phyloP scores from a whole-genome alignment of 2,888 invertebrate species.

The Eupsilia transversa region DNA sequence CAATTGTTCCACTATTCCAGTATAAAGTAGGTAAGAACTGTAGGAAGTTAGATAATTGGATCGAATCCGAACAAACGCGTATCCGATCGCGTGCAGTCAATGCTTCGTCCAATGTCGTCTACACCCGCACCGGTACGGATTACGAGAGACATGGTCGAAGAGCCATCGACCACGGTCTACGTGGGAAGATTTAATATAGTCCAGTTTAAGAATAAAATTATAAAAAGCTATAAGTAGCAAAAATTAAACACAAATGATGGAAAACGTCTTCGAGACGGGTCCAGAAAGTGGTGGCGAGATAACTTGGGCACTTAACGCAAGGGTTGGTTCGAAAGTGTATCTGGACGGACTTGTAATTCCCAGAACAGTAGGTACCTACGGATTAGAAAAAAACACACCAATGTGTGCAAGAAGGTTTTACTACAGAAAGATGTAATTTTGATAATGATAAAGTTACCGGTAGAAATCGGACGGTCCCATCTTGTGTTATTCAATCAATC shows the following conservation, averaged over 20 bases:
- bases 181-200: neutral
- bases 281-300: too few relatives aligned
- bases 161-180: constrained; percentile 11
- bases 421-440: neutral
- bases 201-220: neutral
- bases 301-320: neutral
- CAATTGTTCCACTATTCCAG: constrained; percentile 33
- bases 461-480: neutral
- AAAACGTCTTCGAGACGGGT: neutral
- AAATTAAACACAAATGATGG: too few relatives aligned
- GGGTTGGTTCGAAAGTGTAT: neutral
- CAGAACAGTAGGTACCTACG: too few relatives aligned
- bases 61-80: constrained; percentile 46
- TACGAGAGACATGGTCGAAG: constrained; percentile 23
- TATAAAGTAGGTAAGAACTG: constrained; percentile 27
- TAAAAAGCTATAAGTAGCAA: too few relatives aligned
- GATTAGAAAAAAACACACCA: neutral
- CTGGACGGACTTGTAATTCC: too few relatives aligned
- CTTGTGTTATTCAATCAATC: neutral
- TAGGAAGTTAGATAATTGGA: constrained; percentile 63
- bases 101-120: constrained; percentile 58
- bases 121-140: constrained; percentile 14
- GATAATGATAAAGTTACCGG: neutral
- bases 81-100: constrained; percentile 59
- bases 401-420: neutral